Conservation (phyloP, 37 sponge, comb jelly and placozoan species). For the Beroe ovata region DNA sequence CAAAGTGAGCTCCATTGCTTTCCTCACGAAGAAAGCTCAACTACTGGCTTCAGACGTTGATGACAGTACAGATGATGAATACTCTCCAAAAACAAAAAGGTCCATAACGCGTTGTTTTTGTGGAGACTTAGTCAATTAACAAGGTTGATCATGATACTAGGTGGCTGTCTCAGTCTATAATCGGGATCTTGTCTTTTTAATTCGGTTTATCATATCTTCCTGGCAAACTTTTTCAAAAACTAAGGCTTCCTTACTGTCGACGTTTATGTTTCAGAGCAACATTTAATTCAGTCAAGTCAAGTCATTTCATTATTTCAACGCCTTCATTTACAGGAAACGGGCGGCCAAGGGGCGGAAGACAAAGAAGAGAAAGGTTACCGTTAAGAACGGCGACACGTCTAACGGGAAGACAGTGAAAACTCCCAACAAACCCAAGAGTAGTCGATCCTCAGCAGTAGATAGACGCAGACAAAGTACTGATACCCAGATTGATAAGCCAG, state of each 20-base stretch:
- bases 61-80: slow-evolving; percentile 48
- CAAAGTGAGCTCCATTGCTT: slow-evolving; percentile 30
- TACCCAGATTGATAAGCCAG: slow-evolving; percentile 21
- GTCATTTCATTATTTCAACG: too few species aligned
- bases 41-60: slow-evolving; percentile 21
- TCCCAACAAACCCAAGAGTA: background rate
- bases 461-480: slow-evolving; percentile 15
- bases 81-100: slow-evolving; percentile 36
- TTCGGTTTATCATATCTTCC: too few species aligned
- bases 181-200: too few species aligned
- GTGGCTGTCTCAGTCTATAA: too few species aligned
- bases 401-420: slow-evolving; percentile 39
- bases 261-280: too few species aligned
- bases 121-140: too few species aligned
- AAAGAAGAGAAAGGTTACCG: background rate
- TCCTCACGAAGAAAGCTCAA: slow-evolving; percentile 40
- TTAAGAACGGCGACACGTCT: slow-evolving; percentile 46
- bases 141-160: too few species aligned
- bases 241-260: too few species aligned
- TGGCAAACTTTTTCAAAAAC: too few species aligned
- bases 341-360: slow-evolving; percentile 13
- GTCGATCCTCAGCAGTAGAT: background rate
- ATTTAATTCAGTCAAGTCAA: too few species aligned
- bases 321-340: slow-evolving; percentile 39
- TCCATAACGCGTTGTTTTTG: background rate